These are phyloP conservation scores for Telenomus remus DNA, from an alignment of 1,140 invertebrate species.

Conservation along the genomic window DNA sequence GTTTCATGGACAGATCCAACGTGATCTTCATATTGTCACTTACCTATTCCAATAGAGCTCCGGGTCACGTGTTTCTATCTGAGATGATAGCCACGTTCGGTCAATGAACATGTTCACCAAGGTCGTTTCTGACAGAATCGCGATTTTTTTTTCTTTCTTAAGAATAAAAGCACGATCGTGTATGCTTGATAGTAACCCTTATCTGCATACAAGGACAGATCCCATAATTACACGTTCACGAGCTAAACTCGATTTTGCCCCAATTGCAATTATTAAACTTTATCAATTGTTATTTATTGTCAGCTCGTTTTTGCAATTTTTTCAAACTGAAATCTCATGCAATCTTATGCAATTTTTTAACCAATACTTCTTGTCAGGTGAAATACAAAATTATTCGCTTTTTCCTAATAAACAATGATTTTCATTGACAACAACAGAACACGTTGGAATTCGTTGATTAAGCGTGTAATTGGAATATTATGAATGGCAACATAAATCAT, in stretches of 20 bases:
- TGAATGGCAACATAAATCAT: too few species aligned
- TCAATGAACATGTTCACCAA: neutral
- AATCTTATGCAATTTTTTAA: too few species aligned
- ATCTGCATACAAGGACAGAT: neutral
- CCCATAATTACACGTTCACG: neutral
- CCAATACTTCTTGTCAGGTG: too few species aligned
- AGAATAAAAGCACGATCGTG: neutral
- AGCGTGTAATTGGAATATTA: too few species aligned
- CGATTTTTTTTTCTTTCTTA: neutral
- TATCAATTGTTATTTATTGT: too few species aligned
- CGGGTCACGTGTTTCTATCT: neutral
- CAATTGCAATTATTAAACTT: neutral
- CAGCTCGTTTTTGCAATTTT: too few species aligned
- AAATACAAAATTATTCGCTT: too few species aligned
- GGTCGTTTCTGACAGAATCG: neutral
- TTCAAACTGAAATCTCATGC: too few species aligned
- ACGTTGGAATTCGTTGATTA: too few species aligned
- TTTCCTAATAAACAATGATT: too few species aligned
- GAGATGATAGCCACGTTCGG: neutral
- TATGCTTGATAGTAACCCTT: neutral
- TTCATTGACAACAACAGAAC: too few species aligned
- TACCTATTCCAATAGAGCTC: constrained; percentile 1
- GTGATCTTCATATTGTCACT: neutral
- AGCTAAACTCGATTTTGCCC: neutral
- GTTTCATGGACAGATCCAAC: constrained; percentile 3